Conservation (phyloP, 2,113 vertebrate genomes). For the Tachysurus fulvidraco region DNA sequence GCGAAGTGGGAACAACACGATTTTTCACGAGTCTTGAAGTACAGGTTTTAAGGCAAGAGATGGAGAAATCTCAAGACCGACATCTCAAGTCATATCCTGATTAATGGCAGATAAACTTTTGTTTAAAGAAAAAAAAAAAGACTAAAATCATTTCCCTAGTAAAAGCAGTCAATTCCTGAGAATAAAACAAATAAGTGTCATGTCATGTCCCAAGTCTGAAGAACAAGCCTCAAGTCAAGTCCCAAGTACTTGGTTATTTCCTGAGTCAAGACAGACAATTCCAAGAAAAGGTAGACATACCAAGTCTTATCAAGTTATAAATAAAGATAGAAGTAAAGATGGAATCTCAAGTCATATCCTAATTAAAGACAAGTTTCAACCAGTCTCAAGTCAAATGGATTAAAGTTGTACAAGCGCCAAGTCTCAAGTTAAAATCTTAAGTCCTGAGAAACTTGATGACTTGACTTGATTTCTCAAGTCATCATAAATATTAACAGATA, state of each 20-base stretch:
- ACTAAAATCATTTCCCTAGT: too few relatives aligned
- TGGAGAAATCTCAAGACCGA: background rate
- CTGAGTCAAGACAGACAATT: background rate
- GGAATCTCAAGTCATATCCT: background rate
- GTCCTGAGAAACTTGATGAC: background rate
- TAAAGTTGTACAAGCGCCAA: too few relatives aligned
- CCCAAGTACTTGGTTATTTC: background rate
- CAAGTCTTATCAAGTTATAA: too few relatives aligned
- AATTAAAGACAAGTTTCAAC: background rate
- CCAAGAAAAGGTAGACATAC: background rate
- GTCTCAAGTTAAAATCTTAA: background rate
- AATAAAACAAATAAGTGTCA: background rate
- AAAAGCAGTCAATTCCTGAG: background rate
- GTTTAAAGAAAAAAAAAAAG: too few relatives aligned
- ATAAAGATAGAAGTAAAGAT: too few relatives aligned
- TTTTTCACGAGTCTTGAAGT: background rate
- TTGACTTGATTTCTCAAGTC: too few relatives aligned
- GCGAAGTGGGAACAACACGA: too few relatives aligned
- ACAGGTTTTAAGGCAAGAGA: background rate
- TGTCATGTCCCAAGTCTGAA: background rate
- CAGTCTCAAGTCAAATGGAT: background rate
- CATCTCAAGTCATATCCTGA: background rate
- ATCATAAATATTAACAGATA: background rate
- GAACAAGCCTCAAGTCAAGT: background rate
- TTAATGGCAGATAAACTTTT: background rate